Base-by-base conservation (phyloP, 2,113 vertebrate genomes). In the Hemiprocne comata region DNA sequence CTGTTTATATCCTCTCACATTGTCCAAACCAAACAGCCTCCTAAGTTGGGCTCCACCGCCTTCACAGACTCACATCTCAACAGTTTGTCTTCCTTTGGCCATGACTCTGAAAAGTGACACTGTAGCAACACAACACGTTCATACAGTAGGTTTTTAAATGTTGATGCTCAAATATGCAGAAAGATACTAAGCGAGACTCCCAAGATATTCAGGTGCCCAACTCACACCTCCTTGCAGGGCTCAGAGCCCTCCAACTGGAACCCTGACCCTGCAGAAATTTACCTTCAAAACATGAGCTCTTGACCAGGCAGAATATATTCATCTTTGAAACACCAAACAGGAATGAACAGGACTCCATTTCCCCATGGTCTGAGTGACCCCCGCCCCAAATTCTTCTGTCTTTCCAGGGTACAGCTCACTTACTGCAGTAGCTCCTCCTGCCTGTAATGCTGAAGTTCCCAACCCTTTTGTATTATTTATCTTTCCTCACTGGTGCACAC, bases 1-100 rank as follows among this genome's bases (percentile, higher is more conserved):
- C 25, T 73, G 14, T 69, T 93, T 85, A 13, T 66, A 38, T 46
- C 25, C 17, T 76, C 9, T 75, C 84, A 62, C 6, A 10, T 75
- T 46, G 76, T 46, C 20, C 50, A 85, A 61, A 87, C 10, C 28
- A 54, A 79, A 53, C 26, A 75, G 17, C 7, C 7, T 84, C 44
- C 18, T 33, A 11, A 1, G 0, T 0, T 53, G 66, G n/a, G n/a
- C n/a, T 65, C 38, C 31, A 23, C 6, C 58, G 15, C 44, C 15
- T 89, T 87, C 54, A 50, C 13, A 61, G 34, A 57, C 33, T 71
- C 65, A 64, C 34, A 69, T 34, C 33, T 65, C 33, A 80, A 75
- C 21, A 64, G 29, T 74, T 55, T 71, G n/a, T 58, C 34, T 33
- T 92, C 13, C 48, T 80, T 71, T 87, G 80, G 57, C 38, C 24